Percentiles rank a stretch among this genome's conserved stretches.
Evolutionary conservation across 2,797 vertebrate species (phyloP).

Genomic region (Clarias laeviceps): DNA sequence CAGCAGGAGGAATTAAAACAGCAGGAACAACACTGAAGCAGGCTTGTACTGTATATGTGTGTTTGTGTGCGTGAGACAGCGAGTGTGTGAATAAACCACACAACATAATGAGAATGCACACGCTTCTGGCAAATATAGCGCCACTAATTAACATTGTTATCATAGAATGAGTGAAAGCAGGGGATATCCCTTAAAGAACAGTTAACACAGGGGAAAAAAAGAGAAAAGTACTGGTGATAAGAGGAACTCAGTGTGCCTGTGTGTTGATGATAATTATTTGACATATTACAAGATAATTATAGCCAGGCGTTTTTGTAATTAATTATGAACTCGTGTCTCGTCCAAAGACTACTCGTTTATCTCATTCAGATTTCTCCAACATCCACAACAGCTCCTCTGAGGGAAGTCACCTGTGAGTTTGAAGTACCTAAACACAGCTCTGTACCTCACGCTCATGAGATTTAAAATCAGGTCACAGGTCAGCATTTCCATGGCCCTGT

Average conservation of each 20-base stretch:
- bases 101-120: constrained; percentile 57
- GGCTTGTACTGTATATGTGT: neutral
- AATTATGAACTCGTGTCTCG: constrained; percentile 59
- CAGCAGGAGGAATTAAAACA: constrained; percentile 47
- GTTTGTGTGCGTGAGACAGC: constrained; percentile 26
- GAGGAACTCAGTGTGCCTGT: constrained; percentile 20
- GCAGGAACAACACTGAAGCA: constrained; percentile 28
- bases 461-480: neutral
- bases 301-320: constrained; percentile 44
- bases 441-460: neutral
- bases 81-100: constrained; percentile 51
- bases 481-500: neutral
- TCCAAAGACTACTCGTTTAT: constrained; percentile 45
- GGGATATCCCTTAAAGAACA: constrained; percentile 41
- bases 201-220: constrained; percentile 34
- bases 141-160: constrained; percentile 61
- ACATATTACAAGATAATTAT: constrained; percentile 52
- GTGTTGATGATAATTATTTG: constrained; percentile 51
- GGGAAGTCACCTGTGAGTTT: neutral
- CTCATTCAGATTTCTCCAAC: neutral
- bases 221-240: neutral
- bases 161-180: constrained; percentile 6
- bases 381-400: neutral
- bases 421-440: neutral
- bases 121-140: constrained; percentile 55